Percentiles rank a stretch among this genome's conserved stretches.
These are phyloP conservation scores for Apodemus agrarius DNA, from an alignment of 2,797 vertebrate genomes.

Conservation along the genomic window DNA sequence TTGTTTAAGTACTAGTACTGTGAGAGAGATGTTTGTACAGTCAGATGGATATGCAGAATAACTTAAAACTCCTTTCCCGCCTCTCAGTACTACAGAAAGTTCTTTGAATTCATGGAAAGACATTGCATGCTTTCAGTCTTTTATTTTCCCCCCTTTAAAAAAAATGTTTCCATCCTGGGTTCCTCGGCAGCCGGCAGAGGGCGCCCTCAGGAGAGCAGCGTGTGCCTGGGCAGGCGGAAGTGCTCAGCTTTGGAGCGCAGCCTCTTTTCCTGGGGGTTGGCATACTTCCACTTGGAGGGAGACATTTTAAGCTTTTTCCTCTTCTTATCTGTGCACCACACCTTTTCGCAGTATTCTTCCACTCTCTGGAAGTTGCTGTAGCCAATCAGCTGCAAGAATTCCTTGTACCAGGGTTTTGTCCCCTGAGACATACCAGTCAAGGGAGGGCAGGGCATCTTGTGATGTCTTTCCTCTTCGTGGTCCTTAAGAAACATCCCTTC, in stretches of 20 bases:
- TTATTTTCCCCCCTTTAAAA: background rate
- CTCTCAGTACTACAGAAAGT: conserved; percentile 82
- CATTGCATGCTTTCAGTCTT: background rate
- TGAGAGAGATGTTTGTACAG: conserved; percentile 72
- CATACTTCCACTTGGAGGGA: conserved; percentile 92
- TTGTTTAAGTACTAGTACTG: conserved; percentile 71
- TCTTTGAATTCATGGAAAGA: conserved; percentile 70
- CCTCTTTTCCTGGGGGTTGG: conserved; percentile 90
- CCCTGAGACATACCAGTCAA: conserved; percentile 88
- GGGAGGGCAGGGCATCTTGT: conserved; percentile 85
- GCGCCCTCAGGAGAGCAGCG: conserved; percentile 88
- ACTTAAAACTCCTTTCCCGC: conserved; percentile 83
- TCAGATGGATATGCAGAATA: conserved; percentile 80
- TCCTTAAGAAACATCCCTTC: conserved; percentile 90
- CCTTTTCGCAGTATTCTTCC: conserved; percentile 98
- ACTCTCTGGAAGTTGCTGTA: conserved; percentile 96
- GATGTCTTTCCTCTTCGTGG: conserved; percentile 84
- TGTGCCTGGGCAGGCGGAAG: conserved; percentile 93
- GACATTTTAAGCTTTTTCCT: conserved; percentile 93
- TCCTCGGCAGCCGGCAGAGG: conserved; percentile 25
- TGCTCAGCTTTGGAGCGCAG: conserved; percentile 88
- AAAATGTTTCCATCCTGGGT: conserved; percentile 71
- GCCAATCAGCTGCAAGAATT: conserved; percentile 97
- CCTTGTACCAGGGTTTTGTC: conserved; percentile 94
- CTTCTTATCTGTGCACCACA: conserved; percentile 97